A percentile compares a stretch with the other conserved stretches of the same genome.
Evolutionary conservation across 2,113 vertebrate genomes (phyloP).

Genomic region (Athene cunicularia): DNA sequence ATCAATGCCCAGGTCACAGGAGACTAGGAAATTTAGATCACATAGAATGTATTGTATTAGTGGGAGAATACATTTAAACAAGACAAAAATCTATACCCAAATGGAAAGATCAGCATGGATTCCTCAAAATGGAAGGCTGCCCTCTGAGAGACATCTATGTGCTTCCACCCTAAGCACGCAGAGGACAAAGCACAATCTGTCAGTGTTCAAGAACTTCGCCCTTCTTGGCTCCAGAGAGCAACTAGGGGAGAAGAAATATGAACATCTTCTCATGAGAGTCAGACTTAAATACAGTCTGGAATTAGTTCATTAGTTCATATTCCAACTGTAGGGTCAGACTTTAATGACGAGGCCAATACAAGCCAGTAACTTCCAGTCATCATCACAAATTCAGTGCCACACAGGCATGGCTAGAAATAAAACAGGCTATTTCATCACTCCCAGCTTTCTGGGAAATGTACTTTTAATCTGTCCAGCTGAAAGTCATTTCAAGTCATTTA

Average conservation of each 20-base stretch:
- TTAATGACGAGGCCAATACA: slow-evolving; percentile 29
- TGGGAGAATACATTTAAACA: neutral
- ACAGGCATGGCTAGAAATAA: neutral
- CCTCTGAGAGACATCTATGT: neutral
- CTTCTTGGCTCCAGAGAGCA: neutral
- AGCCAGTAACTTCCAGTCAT: slow-evolving; percentile 49
- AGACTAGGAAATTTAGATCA: neutral
- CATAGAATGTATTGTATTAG: neutral
- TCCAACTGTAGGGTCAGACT: neutral
- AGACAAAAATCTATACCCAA: neutral
- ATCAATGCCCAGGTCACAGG: neutral
- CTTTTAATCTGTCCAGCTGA: neutral
- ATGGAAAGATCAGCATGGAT: neutral
- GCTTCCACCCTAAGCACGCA: neutral
- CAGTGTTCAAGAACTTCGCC: neutral
- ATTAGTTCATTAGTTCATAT: slow-evolving; percentile 32
- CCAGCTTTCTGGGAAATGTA: slow-evolving; percentile 14
- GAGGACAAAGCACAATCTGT: neutral
- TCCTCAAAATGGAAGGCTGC: neutral
- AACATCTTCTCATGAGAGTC: neutral
- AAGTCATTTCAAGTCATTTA: neutral
- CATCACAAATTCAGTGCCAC: neutral
- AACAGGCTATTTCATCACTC: neutral
- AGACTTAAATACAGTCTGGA: slow-evolving; percentile 19
- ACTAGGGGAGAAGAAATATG: neutral